Evolutionary conservation across 1,140 invertebrate genomes (phyloP).

Genomic region (Heliconius melpomene): DNA sequence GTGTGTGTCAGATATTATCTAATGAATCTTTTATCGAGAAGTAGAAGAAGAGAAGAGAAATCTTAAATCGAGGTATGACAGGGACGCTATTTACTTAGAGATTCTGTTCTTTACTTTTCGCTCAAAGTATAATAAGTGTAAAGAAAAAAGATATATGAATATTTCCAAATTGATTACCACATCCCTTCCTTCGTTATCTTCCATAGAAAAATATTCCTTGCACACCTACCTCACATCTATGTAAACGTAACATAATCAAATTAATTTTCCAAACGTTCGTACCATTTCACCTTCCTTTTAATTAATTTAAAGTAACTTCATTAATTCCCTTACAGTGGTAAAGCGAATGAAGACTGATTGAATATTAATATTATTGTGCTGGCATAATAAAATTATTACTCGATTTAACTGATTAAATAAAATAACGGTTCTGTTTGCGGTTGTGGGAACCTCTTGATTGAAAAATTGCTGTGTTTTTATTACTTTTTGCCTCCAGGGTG

Average conservation of each 20-base stretch:
- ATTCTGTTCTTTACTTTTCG: too few relatives aligned
- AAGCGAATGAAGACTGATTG: slow-evolving; percentile 27
- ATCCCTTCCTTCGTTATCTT: too few relatives aligned
- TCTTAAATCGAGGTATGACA: too few relatives aligned
- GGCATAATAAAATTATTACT: slow-evolving; percentile 24
- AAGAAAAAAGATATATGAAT: too few relatives aligned
- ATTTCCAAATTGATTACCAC: too few relatives aligned
- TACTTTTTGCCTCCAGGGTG: background rate
- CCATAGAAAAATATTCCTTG: too few relatives aligned
- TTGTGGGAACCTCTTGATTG: slow-evolving; percentile 21
- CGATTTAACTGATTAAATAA: slow-evolving; percentile 24
- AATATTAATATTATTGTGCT: slow-evolving; percentile 31
- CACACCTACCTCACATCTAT: background rate
- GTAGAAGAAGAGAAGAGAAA: too few relatives aligned
- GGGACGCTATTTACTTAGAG: too few relatives aligned
- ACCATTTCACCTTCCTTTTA: background rate
- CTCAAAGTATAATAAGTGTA: too few relatives aligned
- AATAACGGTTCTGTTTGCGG: slow-evolving; percentile 24
- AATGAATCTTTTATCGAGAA: too few relatives aligned
- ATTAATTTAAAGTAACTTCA: slow-evolving; percentile 11
- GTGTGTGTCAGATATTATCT: too few relatives aligned
- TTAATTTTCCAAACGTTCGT: background rate
- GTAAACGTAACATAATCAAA: background rate
- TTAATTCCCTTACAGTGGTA: slow-evolving; percentile 18
- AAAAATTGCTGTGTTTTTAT: slow-evolving; percentile 13